Conservation (phyloP, 2,797 vertebrate genomes). For the Danio aesculapii region DNA sequence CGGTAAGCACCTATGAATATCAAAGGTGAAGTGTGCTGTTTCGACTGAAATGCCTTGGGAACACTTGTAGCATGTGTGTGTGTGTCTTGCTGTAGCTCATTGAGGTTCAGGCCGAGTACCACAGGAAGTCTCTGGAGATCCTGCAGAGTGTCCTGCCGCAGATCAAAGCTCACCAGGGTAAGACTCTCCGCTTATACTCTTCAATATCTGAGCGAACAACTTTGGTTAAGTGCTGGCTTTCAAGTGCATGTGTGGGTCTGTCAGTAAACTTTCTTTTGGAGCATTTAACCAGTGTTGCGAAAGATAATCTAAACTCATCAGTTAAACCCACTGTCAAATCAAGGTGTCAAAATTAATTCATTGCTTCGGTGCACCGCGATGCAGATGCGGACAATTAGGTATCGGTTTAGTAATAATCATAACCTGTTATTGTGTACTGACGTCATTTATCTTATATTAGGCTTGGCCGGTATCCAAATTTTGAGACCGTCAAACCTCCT, state of each 20-base stretch:
- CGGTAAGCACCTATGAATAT: constrained; percentile 37
- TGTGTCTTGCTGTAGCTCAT: constrained; percentile 82
- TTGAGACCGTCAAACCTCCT: no score
- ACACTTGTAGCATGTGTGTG: not conserved
- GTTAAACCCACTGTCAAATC: no score
- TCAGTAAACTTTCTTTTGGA: constrained; percentile 38
- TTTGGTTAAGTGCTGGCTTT: constrained; percentile 40
- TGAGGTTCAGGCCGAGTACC: constrained; percentile 95
- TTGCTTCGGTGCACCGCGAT: no score
- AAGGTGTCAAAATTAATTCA: no score
- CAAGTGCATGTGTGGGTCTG: constrained; percentile 48
- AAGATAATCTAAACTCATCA: no score
- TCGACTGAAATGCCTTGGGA: not conserved
- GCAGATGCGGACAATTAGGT: no score
- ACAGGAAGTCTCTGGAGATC: constrained; percentile 91
- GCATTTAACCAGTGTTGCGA: not conserved
- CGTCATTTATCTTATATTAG: no score
- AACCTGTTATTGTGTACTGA: no score
- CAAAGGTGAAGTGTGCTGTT: not conserved
- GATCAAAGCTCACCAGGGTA: constrained; percentile 98
- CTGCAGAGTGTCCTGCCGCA: constrained; percentile 91
- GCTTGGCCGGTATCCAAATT: no score
- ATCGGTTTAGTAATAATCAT: no score
- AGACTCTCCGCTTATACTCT: constrained; percentile 71
- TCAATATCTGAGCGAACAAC: constrained; percentile 16